These are phyloP conservation scores for Semicossyphus pulcher DNA, from an alignment of 2,113 vertebrate genomes.

Conservation along the genomic window DNA sequence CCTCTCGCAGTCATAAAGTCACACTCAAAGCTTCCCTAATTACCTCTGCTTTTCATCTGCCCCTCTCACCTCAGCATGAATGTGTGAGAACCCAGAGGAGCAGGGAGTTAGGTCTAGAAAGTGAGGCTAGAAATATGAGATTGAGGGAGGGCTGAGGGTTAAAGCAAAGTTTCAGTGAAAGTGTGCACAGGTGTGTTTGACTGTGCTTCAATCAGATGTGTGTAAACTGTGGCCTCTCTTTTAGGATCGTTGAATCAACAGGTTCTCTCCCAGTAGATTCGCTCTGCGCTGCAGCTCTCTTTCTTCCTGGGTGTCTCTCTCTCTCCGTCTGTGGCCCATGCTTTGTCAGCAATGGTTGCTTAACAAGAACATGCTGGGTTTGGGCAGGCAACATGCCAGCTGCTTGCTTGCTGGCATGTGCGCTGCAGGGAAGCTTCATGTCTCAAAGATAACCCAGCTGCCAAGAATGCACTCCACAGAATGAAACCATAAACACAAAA, in stretches of 20 bases:
- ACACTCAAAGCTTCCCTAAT: slow-evolving; percentile 57
- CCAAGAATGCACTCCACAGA: slow-evolving; percentile 49
- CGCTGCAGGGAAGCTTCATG: slow-evolving; percentile 37
- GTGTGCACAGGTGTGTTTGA: slow-evolving; percentile 56
- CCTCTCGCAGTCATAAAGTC: slow-evolving; percentile 61
- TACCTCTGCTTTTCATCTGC: slow-evolving; percentile 66
- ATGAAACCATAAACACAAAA: slow-evolving; percentile 53
- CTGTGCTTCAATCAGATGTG: slow-evolving; percentile 25
- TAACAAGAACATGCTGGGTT: slow-evolving; percentile 50
- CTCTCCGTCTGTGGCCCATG: slow-evolving; percentile 36
- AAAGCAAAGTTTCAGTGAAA: slow-evolving; percentile 39
- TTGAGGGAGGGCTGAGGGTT: slow-evolving; percentile 9
- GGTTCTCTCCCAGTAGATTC: slow-evolving; percentile 12
- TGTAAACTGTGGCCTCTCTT: slow-evolving; percentile 1
- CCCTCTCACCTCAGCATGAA: slow-evolving; percentile 47
- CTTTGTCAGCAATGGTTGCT: slow-evolving; percentile 53
- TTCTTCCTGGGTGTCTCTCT: slow-evolving; percentile 26
- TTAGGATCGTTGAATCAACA: slow-evolving; percentile 24
- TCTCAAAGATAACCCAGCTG: slow-evolving; percentile 58
- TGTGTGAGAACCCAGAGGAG: slow-evolving; percentile 41
- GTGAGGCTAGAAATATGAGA: slow-evolving; percentile 4
- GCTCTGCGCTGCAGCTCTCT: slow-evolving; percentile 10
- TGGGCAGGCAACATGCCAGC: slow-evolving; percentile 51
- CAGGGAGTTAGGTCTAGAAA: neutral
- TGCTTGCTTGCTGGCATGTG: slow-evolving; percentile 46